phyloP scores from a whole-genome alignment of 1,140 invertebrate species.

The Drosophila gunungcola region DNA sequence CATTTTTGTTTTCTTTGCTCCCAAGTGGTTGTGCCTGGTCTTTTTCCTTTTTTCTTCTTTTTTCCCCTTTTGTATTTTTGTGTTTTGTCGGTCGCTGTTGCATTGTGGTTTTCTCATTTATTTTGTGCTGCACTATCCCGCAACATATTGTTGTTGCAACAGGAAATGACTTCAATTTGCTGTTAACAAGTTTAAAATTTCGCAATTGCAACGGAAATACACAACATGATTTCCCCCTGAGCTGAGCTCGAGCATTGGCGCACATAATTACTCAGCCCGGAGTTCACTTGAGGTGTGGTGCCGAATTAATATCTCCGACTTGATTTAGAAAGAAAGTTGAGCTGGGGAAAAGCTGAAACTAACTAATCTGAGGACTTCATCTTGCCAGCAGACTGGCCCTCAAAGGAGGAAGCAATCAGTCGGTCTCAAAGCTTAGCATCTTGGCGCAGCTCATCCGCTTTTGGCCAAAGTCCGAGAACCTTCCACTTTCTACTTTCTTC shows the following conservation, averaged over 20 bases:
- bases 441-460: slow-evolving; percentile 40
- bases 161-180: slow-evolving; percentile 83
- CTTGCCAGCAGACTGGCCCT: slow-evolving; percentile 22
- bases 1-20: slow-evolving; percentile 68
- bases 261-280: slow-evolving; percentile 72
- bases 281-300: slow-evolving; percentile 24
- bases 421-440: slow-evolving; percentile 38
- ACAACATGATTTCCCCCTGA: slow-evolving; percentile 74
- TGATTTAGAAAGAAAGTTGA: neutral
- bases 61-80: slow-evolving; percentile 28
- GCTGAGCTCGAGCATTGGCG: slow-evolving; percentile 69
- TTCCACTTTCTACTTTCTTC: slow-evolving; percentile 2
- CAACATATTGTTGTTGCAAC: slow-evolving; percentile 68
- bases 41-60: neutral
- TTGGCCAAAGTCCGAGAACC: slow-evolving; percentile 22
- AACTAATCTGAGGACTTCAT: slow-evolving; percentile 52
- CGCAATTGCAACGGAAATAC: slow-evolving; percentile 81
- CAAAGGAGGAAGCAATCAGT: slow-evolving; percentile 52
- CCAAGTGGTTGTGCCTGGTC: slow-evolving; percentile 39
- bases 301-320: slow-evolving; percentile 28
- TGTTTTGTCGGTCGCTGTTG: slow-evolving; percentile 54
- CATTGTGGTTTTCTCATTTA: slow-evolving; percentile 81
- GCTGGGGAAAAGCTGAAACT: slow-evolving; percentile 17
- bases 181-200: slow-evolving; percentile 83
- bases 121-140: slow-evolving; percentile 53